Conservation (phyloP, 2,113 vertebrate species). For the Vulpes vulpes region DNA sequence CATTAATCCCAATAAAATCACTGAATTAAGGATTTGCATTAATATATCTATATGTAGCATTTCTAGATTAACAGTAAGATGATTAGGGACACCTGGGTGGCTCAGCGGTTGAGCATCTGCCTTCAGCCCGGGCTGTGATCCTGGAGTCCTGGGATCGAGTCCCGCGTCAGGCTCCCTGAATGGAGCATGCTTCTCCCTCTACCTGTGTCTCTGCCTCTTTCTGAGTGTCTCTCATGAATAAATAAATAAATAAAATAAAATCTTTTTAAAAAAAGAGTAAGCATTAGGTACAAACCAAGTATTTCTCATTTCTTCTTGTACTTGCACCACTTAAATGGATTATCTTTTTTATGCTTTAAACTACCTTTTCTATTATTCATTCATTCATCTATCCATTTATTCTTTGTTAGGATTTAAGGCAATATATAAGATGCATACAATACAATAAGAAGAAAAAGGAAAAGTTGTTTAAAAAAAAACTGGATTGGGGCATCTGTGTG, state of each 20-base stretch:
- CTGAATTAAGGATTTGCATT: background rate
- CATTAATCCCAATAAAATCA: too few relatives aligned
- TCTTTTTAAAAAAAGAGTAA: background rate
- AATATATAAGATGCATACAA: background rate
- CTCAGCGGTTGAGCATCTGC: too few relatives aligned
- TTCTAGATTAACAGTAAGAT: background rate
- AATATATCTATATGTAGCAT: background rate
- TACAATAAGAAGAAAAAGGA: background rate
- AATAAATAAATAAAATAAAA: too few relatives aligned
- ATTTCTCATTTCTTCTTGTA: slow-evolving; percentile 41
- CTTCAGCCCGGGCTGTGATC: too few relatives aligned
- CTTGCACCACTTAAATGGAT: slow-evolving; percentile 31
- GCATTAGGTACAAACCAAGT: background rate
- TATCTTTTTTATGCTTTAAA: slow-evolving; percentile 73
- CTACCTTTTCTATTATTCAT: slow-evolving; percentile 37
- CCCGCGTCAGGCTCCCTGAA: too few relatives aligned
- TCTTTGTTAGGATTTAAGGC: background rate
- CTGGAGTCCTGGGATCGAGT: too few relatives aligned
- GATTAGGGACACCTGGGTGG: background rate
- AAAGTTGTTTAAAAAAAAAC: background rate
- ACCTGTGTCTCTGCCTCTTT: too few relatives aligned
- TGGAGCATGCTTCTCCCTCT: too few relatives aligned
- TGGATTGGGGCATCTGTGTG: background rate
- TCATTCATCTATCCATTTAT: background rate
- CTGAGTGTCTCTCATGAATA: too few relatives aligned